Evolutionary conservation across 53 echinoderm and acorn worm species (phyloP).

Genomic region (Holothuria leucospilota): DNA sequence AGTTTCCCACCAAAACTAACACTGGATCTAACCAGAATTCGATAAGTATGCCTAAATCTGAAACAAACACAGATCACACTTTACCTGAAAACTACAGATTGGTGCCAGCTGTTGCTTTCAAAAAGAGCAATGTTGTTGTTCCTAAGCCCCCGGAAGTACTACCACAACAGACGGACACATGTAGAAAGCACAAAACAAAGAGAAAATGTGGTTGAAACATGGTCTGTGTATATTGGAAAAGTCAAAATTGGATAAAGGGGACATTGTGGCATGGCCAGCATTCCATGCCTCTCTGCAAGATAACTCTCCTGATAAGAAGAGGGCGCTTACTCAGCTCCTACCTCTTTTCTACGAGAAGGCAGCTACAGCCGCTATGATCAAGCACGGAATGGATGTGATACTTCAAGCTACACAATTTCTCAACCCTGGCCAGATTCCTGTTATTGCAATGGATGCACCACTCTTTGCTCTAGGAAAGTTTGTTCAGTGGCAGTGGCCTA

Average conservation of each 20-base stretch:
- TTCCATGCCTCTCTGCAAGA: conserved; percentile 43
- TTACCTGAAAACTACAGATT: conserved; percentile 48
- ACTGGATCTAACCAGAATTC: conserved; percentile 26
- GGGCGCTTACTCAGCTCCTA: conserved; percentile 7
- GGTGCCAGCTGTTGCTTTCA: conserved; percentile 45
- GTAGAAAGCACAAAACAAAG: conserved; percentile 11
- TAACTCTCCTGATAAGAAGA: neutral
- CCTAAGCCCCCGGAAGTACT: conserved; percentile 31
- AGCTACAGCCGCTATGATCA: conserved; percentile 52
- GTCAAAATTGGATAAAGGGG: neutral
- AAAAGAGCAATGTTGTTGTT: conserved; percentile 47
- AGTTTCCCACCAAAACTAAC: conserved; percentile 50
- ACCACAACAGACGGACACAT: neutral
- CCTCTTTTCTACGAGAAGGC: conserved; percentile 43
- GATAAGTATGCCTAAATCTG: neutral
- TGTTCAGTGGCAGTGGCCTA: conserved; percentile 51
- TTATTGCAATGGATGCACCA: conserved; percentile 38
- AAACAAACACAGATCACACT: conserved; percentile 10
- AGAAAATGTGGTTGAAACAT: conserved; percentile 3
- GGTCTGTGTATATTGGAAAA: no score
- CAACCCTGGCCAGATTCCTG: conserved; percentile 50
- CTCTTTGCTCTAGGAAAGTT: conserved; percentile 51
- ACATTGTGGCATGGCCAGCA: conserved; percentile 4
- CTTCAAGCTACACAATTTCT: conserved; percentile 3
- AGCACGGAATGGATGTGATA: conserved; percentile 52